These are phyloP conservation scores for Nematolebias whitei DNA, from an alignment of 2,113 vertebrate species.

Conservation along the genomic window DNA sequence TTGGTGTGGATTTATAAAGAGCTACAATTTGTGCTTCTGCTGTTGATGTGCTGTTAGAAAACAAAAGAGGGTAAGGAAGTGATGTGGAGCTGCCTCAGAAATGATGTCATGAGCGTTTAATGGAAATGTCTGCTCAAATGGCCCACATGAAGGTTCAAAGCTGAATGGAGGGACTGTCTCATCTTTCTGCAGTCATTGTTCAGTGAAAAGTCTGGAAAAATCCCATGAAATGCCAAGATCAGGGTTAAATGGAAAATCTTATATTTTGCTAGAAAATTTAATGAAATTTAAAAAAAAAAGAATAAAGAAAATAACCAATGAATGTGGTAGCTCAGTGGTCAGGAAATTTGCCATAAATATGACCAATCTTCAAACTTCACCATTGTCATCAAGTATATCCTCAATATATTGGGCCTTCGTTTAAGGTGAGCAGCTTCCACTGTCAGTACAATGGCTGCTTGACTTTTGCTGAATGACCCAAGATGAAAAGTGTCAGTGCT, in stretches of 20 bases:
- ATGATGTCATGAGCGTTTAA: conserved; percentile 51
- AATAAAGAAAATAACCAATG: too few relatives aligned
- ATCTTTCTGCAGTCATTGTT: conserved; percentile 10
- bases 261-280: too few relatives aligned
- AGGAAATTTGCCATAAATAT: too few relatives aligned
- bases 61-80: conserved; percentile 39
- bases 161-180: conserved; percentile 15
- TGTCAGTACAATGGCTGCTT: conserved; percentile 49
- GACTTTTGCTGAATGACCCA: conserved; percentile 6
- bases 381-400: neutral
- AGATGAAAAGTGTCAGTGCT: conserved; percentile 29
- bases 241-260: too few relatives aligned
- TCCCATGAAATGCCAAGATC: too few relatives aligned
- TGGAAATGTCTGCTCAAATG: conserved; percentile 19
- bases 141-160: conserved; percentile 17
- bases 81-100: conserved; percentile 24
- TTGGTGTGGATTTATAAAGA: too few relatives aligned
- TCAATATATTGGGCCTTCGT: neutral
- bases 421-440: conserved; percentile 47
- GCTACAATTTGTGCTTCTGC: conserved; percentile 5
- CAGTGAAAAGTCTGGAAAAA: conserved; percentile 41
- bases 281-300: too few relatives aligned
- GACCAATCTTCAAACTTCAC: too few relatives aligned
- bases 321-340: too few relatives aligned
- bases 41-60: conserved; percentile 15